phyloP scores from a whole-genome alignment of 2,113 vertebrate genomes.

The Bothrops jararaca region DNA sequence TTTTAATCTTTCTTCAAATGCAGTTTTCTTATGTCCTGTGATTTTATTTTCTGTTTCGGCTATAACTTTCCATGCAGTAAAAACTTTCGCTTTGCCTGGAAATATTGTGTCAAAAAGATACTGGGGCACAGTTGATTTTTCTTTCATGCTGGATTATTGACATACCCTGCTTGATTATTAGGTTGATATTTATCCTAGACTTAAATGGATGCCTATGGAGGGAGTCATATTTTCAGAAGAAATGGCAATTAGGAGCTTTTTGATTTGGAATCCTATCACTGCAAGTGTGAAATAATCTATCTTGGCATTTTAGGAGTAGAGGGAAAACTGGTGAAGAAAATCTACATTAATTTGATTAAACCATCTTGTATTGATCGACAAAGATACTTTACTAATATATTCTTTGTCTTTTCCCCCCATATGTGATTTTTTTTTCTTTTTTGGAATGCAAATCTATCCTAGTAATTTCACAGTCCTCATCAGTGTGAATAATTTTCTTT shows the following conservation, averaged over 20 bases:
- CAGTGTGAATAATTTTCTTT: not conserved
- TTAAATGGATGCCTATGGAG: not conserved
- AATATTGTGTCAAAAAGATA: not conserved
- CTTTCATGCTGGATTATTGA: not conserved
- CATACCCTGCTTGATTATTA: not conserved
- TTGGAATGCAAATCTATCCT: not conserved
- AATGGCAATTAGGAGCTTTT: not conserved
- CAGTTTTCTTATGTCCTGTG: constrained; percentile 41
- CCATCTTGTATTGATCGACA: not conserved
- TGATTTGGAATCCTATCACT: not conserved
- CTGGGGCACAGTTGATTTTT: not conserved
- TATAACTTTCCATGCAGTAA: not conserved
- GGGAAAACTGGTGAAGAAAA: not conserved
- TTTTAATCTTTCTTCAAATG: constrained; percentile 6
- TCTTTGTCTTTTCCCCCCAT: not conserved
- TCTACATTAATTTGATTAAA: not conserved
- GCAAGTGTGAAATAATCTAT: constrained; percentile 1
- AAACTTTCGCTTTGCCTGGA: not conserved
- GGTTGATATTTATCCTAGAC: not conserved
- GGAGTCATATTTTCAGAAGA: not conserved
- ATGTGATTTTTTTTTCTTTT: not conserved
- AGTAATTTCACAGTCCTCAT: not conserved
- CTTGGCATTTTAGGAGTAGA: not conserved
- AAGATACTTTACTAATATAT: not conserved
- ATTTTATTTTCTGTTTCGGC: constrained; percentile 8